phyloP scores from a whole-genome alignment of 2,113 vertebrate genomes.

The Scomber colias region DNA sequence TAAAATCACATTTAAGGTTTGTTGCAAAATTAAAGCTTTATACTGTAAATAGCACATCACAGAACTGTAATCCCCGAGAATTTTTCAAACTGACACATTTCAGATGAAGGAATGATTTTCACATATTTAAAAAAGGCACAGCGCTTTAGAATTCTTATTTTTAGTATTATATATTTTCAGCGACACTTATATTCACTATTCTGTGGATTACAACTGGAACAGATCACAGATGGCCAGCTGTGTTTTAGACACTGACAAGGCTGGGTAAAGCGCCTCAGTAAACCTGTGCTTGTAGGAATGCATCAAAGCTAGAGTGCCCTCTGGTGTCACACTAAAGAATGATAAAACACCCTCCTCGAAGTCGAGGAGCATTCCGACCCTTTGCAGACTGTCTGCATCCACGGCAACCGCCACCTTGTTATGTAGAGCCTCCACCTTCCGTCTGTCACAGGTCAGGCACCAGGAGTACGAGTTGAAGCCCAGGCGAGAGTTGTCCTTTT shows the following conservation, averaged over 20 bases:
- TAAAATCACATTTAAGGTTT: constrained; percentile 35
- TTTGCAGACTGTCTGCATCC: constrained; percentile 59
- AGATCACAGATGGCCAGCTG: constrained; percentile 76
- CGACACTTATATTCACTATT: background rate
- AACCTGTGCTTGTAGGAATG: constrained; percentile 81
- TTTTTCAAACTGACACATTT: background rate
- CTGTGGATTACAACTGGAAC: constrained; percentile 57
- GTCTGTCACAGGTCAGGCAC: constrained; percentile 82
- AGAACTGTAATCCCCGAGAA: background rate
- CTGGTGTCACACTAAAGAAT: constrained; percentile 83
- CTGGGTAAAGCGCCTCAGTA: constrained; percentile 80
- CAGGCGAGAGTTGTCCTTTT: constrained; percentile 80
- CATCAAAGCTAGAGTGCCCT: constrained; percentile 75
- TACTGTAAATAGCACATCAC: background rate
- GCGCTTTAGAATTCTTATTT: background rate
- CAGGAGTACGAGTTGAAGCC: constrained; percentile 85
- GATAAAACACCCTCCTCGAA: constrained; percentile 81
- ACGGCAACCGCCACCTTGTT: constrained; percentile 73
- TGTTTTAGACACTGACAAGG: constrained; percentile 84
- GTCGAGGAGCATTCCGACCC: constrained; percentile 82
- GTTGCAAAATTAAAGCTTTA: background rate
- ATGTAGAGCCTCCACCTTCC: constrained; percentile 82
- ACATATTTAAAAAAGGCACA: constrained; percentile 48
- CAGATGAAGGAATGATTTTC: background rate
- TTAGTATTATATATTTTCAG: background rate